Evolutionary conservation across 1,140 invertebrate genomes (phyloP).

Genomic region (Trachymyrmex septentrionalis): DNA sequence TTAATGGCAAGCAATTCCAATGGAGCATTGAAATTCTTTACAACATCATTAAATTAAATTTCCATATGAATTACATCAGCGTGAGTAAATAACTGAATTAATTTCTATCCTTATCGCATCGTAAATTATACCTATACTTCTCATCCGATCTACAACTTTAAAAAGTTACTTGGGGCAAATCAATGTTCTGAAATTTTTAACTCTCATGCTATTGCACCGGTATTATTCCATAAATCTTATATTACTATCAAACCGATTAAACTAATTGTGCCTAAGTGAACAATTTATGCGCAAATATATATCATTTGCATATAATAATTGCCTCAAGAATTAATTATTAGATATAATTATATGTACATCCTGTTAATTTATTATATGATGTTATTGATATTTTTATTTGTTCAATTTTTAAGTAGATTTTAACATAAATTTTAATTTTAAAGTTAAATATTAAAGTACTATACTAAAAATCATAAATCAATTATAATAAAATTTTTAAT

Average conservation of each 20-base stretch:
- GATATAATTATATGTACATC: too few species aligned
- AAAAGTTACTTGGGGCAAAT: slow-evolving; percentile 2
- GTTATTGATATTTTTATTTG: not conserved
- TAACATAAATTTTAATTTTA: not conserved
- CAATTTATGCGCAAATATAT: not conserved
- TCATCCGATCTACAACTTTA: not conserved
- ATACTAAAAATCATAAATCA: not conserved
- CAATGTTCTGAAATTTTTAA: slow-evolving; percentile 58
- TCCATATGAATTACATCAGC: not conserved
- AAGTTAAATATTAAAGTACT: not conserved
- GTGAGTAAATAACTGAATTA: slow-evolving; percentile 49
- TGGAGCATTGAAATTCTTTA: not conserved
- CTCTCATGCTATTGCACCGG: not conserved
- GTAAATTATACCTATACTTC: not conserved
- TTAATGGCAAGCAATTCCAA: not conserved
- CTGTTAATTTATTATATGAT: not conserved
- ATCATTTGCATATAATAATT: not conserved
- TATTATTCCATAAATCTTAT: not conserved
- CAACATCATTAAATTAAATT: slow-evolving; percentile 42
- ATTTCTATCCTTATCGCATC: slow-evolving; percentile 19
- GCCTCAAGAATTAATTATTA: not conserved
- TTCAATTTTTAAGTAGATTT: not conserved
- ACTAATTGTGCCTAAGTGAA: not conserved
- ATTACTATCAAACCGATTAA: not conserved
- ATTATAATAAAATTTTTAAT: not conserved